phyloP scores from a whole-genome alignment of 2,113 vertebrate species.

The Daboia siamensis region DNA sequence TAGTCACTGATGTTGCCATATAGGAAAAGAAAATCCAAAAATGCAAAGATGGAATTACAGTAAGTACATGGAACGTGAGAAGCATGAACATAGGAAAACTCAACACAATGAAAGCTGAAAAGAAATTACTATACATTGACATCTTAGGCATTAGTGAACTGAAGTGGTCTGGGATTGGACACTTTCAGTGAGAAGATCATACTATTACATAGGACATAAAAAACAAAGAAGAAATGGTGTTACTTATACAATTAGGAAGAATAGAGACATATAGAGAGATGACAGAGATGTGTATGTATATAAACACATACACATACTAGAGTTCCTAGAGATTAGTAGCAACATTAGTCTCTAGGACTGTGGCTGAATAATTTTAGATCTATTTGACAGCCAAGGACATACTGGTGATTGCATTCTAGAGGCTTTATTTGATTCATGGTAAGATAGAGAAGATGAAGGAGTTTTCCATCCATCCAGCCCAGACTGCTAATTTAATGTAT shows the following conservation, averaged over 20 bases:
- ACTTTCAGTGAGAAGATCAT: not conserved
- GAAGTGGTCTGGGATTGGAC: not conserved
- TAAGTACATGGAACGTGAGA: not conserved
- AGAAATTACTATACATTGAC: not conserved
- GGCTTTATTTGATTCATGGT: not conserved
- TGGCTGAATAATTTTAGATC: not conserved
- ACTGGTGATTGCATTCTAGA: not conserved
- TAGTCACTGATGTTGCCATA: not conserved
- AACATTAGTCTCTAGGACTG: not conserved
- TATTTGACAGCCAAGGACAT: not conserved
- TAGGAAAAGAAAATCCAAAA: not conserved
- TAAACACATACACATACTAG: not conserved
- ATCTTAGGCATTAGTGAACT: not conserved
- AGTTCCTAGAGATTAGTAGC: not conserved
- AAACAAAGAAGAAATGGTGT: not conserved
- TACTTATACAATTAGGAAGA: not conserved
- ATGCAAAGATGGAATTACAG: not conserved
- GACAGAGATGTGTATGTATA: not conserved
- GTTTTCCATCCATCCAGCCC: not conserved
- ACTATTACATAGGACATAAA: not conserved
- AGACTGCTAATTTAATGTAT: not conserved
- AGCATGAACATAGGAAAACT: not conserved
- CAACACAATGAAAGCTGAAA: not conserved
- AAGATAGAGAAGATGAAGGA: not conserved
- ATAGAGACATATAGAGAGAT: not conserved